Percentiles rank a stretch among this genome's conserved stretches.
phyloP scores from a whole-genome alignment of 2,797 vertebrate species.

The Sebastes matsubarae region DNA sequence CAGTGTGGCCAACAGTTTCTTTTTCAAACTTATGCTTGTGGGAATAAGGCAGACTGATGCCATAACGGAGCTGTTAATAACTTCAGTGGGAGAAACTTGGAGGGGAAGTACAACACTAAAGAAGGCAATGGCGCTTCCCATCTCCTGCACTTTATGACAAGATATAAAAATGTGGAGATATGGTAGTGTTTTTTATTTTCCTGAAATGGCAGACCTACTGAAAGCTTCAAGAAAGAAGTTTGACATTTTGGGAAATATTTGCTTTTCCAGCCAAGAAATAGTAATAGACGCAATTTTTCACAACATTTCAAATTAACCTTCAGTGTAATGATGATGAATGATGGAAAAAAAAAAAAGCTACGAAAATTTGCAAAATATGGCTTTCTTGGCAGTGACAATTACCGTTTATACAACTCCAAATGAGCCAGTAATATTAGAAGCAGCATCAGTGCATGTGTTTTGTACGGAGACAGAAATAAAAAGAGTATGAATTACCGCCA shows the following conservation, averaged over 20 bases:
- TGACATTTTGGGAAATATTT: not conserved
- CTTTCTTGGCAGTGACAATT: slow-evolving; percentile 4
- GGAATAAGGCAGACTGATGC: slow-evolving; percentile 42
- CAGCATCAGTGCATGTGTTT: not conserved
- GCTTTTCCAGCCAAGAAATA: not conserved
- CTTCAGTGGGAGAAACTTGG: slow-evolving; percentile 42
- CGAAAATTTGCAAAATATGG: not conserved
- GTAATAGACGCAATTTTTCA: not conserved
- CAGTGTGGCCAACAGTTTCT: slow-evolving; percentile 35
- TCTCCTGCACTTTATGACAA: not conserved
- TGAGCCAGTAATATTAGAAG: not conserved
- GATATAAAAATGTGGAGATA: not conserved
- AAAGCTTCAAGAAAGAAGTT: not conserved
- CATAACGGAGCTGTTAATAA: slow-evolving; percentile 49
- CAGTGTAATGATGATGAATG: not conserved
- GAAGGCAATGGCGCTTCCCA: slow-evolving; percentile 16
- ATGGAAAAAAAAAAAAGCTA: not conserved
- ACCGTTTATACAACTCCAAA: slow-evolving; percentile 4
- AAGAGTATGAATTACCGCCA: slow-evolving; percentile 4
- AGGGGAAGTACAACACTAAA: slow-evolving; percentile 21
- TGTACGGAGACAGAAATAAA: slow-evolving; percentile 4
- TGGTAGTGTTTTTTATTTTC: not conserved
- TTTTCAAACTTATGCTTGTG: slow-evolving; percentile 45
- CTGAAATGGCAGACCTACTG: not conserved
- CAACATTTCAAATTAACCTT: not conserved